Conservation (phyloP, 2,797 vertebrate genomes). For the Poecilia wingei region DNA sequence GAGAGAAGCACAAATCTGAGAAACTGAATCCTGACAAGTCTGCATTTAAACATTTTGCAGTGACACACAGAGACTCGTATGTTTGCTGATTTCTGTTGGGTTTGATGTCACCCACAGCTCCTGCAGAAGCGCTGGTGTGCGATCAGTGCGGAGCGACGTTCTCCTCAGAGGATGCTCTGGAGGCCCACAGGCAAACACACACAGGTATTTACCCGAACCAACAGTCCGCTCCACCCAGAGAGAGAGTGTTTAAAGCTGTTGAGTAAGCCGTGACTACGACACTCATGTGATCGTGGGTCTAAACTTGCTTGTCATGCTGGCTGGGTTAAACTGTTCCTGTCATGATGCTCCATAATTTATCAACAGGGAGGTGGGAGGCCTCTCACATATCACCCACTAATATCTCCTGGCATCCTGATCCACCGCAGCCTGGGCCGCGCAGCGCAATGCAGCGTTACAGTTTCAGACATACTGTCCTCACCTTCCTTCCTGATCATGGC, state of each 20-base stretch:
- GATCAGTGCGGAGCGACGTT: conserved; percentile 98
- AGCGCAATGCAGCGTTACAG: conserved; percentile 35
- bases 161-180: conserved; percentile 94
- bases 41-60: conserved; percentile 5
- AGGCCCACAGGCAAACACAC: conserved; percentile 93
- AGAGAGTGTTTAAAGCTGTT: conserved; percentile 35
- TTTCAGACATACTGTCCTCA: conserved; percentile 48
- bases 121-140: conserved; percentile 93
- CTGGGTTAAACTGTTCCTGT: conserved; percentile 78
- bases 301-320: conserved; percentile 75
- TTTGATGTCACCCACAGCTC: conserved; percentile 81
- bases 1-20: background rate
- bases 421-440: conserved; percentile 37
- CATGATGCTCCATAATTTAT: conserved; percentile 81
- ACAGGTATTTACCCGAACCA: conserved; percentile 83
- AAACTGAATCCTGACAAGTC: background rate
- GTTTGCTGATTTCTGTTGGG: conserved; percentile 41
- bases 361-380: conserved; percentile 69
- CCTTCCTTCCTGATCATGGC: conserved; percentile 28
- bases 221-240: conserved; percentile 38
- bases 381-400: conserved; percentile 80
- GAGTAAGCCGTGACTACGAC: conserved; percentile 58
- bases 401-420: conserved; percentile 69
- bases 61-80: conserved; percentile 28
- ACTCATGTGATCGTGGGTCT: conserved; percentile 50